A percentile compares a stretch with the other conserved stretches of the same genome.
Evolutionary conservation across 2,888 invertebrate genomes (phyloP).

Genomic region (Apomyelois bistriatella): DNA sequence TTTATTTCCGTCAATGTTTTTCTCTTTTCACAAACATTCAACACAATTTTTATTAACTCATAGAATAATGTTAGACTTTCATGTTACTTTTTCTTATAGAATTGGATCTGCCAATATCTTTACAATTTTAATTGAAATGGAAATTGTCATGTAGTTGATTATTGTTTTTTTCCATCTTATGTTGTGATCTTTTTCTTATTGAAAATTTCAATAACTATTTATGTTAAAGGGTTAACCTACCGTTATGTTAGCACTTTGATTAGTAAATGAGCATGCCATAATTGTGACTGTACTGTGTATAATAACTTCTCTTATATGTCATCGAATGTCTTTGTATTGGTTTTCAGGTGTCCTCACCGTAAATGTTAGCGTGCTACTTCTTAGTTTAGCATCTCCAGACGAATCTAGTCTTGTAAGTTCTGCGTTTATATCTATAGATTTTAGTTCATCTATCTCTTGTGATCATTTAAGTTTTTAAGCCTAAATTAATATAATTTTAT

Average conservation of each 20-base stretch:
- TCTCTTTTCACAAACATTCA: slow-evolving; percentile 79
- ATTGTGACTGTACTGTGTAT: slow-evolving; percentile 19
- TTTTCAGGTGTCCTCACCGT: slow-evolving; percentile 93
- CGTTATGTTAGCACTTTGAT: slow-evolving; percentile 16
- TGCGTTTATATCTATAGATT: slow-evolving; percentile 1
- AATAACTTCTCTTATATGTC: slow-evolving; percentile 9
- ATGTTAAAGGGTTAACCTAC: slow-evolving; percentile 8
- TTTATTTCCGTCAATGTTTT: slow-evolving; percentile 46
- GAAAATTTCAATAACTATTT: not conserved
- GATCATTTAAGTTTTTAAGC: not conserved
- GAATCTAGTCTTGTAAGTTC: slow-evolving; percentile 96
- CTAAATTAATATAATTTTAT: not conserved
- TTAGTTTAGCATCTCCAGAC: slow-evolving; percentile 96
- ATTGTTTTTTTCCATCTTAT: too few relatives aligned
- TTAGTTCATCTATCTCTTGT: not conserved
- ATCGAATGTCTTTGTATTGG: slow-evolving; percentile 24
- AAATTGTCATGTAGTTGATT: not conserved
- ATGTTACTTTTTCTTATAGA: slow-evolving; percentile 28
- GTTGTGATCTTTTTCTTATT: too few relatives aligned
- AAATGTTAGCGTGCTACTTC: slow-evolving; percentile 95
- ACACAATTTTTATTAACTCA: slow-evolving; percentile 43
- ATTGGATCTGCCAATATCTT: slow-evolving; percentile 41
- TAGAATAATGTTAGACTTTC: slow-evolving; percentile 12
- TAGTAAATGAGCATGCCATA: slow-evolving; percentile 21
- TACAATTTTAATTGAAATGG: slow-evolving; percentile 16